phyloP scores from a whole-genome alignment of 64 coral and sea anemone species.

The Astreopora myriophthalma region DNA sequence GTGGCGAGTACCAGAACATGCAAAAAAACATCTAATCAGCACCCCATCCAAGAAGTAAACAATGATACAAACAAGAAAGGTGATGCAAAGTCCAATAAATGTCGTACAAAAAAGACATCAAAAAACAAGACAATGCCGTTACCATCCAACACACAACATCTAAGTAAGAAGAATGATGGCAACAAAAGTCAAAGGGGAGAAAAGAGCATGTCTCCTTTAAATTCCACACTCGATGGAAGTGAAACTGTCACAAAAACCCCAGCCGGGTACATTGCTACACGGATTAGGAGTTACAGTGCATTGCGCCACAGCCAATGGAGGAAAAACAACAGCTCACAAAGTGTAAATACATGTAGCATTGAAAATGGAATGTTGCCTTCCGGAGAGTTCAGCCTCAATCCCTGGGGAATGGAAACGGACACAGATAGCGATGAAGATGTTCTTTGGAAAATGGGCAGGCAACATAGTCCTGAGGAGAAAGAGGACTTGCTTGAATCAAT shows the following conservation, averaged over 20 bases:
- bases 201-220: neutral
- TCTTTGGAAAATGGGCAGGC: slow-evolving; percentile 32
- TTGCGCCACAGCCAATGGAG: slow-evolving; percentile 34
- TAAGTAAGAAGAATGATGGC: neutral
- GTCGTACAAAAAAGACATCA: neutral
- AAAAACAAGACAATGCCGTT: neutral
- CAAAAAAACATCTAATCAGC: neutral
- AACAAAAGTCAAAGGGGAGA: neutral
- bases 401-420: neutral
- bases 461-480: neutral
- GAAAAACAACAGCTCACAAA: neutral
- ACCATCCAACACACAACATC: neutral
- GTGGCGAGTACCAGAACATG: neutral
- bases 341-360: neutral
- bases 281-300: slow-evolving; percentile 53
- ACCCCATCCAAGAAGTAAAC: neutral
- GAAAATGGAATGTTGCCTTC: neutral
- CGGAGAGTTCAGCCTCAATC: neutral
- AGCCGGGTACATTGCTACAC: slow-evolving; percentile 27
- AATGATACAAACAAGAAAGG: neutral
- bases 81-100: neutral
- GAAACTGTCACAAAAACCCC: neutral
- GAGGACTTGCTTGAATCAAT: neutral
- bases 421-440: slow-evolving; percentile 8
- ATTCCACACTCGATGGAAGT: neutral